phyloP scores from a whole-genome alignment of 2,113 vertebrate genomes.

The Tetrao urogallus region DNA sequence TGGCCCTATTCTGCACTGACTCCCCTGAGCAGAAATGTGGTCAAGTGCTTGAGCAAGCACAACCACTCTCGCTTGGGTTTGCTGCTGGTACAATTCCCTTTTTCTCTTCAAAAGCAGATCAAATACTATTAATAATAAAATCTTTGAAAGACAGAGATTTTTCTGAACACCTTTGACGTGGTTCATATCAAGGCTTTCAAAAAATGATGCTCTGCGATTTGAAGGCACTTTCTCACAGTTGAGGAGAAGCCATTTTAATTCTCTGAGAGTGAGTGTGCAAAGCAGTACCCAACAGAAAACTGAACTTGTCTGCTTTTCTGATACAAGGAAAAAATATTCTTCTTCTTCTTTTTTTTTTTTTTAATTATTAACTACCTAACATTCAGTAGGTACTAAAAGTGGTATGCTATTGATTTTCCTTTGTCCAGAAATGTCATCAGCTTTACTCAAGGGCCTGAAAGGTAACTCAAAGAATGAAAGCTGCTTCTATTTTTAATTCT shows the following conservation, averaged over 20 bases:
- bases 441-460: slow-evolving; percentile 11
- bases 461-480: slow-evolving; percentile 9
- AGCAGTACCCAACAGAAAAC: background rate
- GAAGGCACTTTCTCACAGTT: background rate
- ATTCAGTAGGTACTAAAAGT: slow-evolving; percentile 37
- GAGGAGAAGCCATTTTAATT: slow-evolving; percentile 19
- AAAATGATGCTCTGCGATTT: background rate
- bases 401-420: slow-evolving; percentile 48
- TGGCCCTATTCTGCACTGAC: background rate
- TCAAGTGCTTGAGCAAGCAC: background rate
- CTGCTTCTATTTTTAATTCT: slow-evolving; percentile 18
- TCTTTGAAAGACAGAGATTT: background rate
- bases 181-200: background rate
- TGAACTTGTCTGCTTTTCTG: background rate
- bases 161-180: background rate
- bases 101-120: background rate
- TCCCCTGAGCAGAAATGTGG: background rate
- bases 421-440: background rate
- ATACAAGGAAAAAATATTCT: slow-evolving; percentile 21
- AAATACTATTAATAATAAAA: background rate
- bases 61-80: background rate
- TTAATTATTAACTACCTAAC: slow-evolving; percentile 57
- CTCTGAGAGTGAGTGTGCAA: background rate
- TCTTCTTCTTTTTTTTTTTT: background rate
- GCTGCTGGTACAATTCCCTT: background rate